phyloP scores from a whole-genome alignment of 1,140 invertebrate genomes.

The Druon quercuslanigerum region DNA sequence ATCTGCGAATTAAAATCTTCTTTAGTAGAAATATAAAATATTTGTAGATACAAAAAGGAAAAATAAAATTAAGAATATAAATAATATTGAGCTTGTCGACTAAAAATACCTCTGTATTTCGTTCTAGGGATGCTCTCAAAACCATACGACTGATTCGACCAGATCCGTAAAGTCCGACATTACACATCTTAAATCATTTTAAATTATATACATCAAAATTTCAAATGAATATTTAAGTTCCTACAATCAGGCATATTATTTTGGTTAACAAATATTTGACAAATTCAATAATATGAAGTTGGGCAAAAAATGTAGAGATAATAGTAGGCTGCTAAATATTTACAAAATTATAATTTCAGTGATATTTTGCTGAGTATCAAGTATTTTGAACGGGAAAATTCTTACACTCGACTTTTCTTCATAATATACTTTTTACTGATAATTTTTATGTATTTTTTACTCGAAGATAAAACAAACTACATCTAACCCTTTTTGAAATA shows the following conservation, averaged over 20 bases:
- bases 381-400: no score
- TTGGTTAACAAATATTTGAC: background rate
- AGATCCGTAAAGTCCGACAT: constrained; percentile 95
- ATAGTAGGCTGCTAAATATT: no score
- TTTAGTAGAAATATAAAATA: background rate
- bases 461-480: no score
- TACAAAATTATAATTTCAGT: background rate
- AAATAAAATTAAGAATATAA: no score
- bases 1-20: constrained; percentile 75
- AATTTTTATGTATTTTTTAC: no score
- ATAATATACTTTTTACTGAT: no score
- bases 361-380: no score
- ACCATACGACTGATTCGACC: constrained; percentile 97
- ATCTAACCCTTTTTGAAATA: no score
- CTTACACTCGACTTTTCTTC: no score
- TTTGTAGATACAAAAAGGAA: no score
- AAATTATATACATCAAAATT: constrained; percentile 38
- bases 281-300: background rate
- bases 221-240: background rate
- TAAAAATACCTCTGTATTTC: constrained; percentile 80
- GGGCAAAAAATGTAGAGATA: background rate
- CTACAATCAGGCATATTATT: background rate
- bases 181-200: constrained; percentile 79
- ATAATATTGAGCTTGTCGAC: background rate
- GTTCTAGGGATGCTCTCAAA: constrained; percentile 88